Evolutionary conservation across 2,797 vertebrate species (phyloP).

Genomic region (Eidolon dupreanum): DNA sequence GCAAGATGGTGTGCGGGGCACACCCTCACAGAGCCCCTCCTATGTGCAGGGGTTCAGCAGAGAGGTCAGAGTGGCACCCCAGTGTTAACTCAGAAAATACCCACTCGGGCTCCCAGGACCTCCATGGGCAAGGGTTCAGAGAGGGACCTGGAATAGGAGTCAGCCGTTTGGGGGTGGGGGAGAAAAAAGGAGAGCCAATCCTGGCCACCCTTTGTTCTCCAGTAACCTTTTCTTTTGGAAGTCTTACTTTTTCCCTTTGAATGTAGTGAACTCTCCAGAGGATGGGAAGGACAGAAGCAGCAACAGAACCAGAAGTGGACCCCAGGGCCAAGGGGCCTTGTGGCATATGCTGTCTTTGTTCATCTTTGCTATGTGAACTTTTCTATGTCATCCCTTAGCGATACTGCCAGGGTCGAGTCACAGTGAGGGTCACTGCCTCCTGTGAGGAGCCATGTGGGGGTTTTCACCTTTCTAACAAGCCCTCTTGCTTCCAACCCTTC

Average conservation of each 20-base stretch:
- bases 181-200: background rate
- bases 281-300: background rate
- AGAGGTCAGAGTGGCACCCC: background rate
- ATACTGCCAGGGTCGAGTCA: background rate
- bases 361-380: background rate
- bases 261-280: background rate
- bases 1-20: background rate
- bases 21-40: background rate
- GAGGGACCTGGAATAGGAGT: background rate
- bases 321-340: background rate
- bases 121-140: background rate
- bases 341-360: background rate
- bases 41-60: background rate
- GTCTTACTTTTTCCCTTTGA: background rate
- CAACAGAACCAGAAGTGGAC: background rate
- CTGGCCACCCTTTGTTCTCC: background rate
- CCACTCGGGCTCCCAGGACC: background rate
- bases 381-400: background rate
- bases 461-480: background rate
- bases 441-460: rapidly evolving
- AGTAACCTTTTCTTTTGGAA: background rate
- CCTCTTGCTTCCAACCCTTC: background rate
- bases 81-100: background rate
- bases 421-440: background rate
- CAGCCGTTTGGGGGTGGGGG: background rate